Evolutionary conservation across 2,888 invertebrate genomes (phyloP), one percentile per base, ranked within the genome.

Genomic region (Salticus scenicus): DNA sequence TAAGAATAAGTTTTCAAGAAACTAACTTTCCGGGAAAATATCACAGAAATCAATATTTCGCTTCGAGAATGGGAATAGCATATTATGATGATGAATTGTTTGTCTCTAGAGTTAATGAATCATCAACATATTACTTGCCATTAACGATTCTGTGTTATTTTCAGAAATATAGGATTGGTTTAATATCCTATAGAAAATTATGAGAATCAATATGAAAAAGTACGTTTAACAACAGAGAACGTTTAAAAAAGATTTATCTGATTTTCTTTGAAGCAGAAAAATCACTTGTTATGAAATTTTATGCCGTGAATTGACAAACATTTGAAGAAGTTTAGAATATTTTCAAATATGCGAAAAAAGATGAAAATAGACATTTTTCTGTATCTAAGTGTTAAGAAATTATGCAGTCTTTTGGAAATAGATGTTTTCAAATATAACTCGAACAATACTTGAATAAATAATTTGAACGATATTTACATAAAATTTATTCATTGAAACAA

Each of bases 1-100:
- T n/a, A n/a, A n/a, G n/a, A n/a, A n/a, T n/a, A n/a, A n/a, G n/a
- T n/a, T 37, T 37, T 37, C 37, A 37, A 37, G 37, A n/a, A n/a
- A 37, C 7, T 57, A 1, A 24, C 24, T 57, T 57, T 57, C 24
- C 57, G 24, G 17, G 57, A 57, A 57, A 57, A 24, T 12, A 24
- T 57, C 24, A 4, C 24, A 4, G 57, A 57, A 77, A 83, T 83
- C 82, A 71, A 83, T 83, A 72, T 77, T 84, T 84, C 67, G 69
- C 67, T 42, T 20, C 27, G 78, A 84, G 71, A 69, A 77, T 84
- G 83, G 83, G 77, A 72, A 73, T 77, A 67, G 30, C 83, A 20
- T 24, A n/a, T 51, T 73, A 63, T 73, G 8, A 24, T 57, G 57
- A 57, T 57, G 24, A 57, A 57, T 57, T 24, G 17, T 57, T 8